These are phyloP conservation scores for Lydus trimaculatus DNA, from an alignment of 2,888 invertebrate species.

Conservation along the genomic window DNA sequence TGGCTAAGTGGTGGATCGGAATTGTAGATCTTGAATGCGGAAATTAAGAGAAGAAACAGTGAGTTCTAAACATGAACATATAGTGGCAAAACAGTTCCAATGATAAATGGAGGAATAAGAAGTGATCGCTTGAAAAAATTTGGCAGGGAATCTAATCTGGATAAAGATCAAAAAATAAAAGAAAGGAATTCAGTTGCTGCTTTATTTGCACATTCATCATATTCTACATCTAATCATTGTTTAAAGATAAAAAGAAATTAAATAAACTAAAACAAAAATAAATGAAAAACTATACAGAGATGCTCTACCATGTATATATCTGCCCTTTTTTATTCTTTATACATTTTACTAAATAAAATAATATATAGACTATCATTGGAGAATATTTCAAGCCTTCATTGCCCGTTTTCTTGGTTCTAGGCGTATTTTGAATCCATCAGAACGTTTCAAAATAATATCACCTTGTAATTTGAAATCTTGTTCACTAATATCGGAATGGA, in stretches of 20 bases:
- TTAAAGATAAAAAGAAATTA: background rate
- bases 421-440: slow-evolving; percentile 76
- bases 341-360: background rate
- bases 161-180: too few species aligned
- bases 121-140: too few species aligned
- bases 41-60: too few species aligned
- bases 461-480: slow-evolving; percentile 72
- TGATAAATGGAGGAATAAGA: too few species aligned
- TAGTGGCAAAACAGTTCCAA: too few species aligned
- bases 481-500: slow-evolving; percentile 70
- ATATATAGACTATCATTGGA: background rate
- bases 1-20: too few species aligned
- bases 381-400: slow-evolving; percentile 31
- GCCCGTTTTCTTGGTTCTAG: slow-evolving; percentile 69
- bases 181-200: slow-evolving; percentile 36
- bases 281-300: too few species aligned
- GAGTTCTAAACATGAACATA: too few species aligned
- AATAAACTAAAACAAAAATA: background rate
- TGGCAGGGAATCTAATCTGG: too few species aligned
- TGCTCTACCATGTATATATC: background rate
- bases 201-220: slow-evolving; percentile 27
- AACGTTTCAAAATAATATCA: slow-evolving; percentile 77
- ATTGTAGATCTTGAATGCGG: too few species aligned
- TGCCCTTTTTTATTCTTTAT: background rate
- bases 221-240: background rate